phyloP scores from a whole-genome alignment of 2,888 invertebrate genomes.

The Linyphia triangularis region DNA sequence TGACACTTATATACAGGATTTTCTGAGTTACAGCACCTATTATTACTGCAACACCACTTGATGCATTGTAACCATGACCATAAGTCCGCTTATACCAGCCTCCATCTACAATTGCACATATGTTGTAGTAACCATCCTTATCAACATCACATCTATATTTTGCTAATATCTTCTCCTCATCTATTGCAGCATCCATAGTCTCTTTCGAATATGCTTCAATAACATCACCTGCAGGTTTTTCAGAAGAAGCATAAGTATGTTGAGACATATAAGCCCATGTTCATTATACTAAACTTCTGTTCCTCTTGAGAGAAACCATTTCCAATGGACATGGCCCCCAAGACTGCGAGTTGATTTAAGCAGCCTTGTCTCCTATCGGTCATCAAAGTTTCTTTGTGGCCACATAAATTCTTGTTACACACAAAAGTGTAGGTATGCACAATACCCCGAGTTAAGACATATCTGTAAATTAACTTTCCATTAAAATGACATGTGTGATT shows the following conservation, averaged over 20 bases:
- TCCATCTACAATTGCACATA: slow-evolving; percentile 16
- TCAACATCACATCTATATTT: neutral
- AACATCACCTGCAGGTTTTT: neutral
- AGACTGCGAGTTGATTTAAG: slow-evolving; percentile 15
- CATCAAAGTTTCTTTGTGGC: neutral
- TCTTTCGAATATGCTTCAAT: neutral
- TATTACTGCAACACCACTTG: neutral
- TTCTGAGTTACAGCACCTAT: slow-evolving; percentile 1
- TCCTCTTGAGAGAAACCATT: slow-evolving; percentile 38
- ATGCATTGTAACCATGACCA: slow-evolving; percentile 18
- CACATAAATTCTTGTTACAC: neutral
- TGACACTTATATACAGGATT: neutral
- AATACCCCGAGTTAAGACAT: neutral
- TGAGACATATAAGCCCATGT: neutral
- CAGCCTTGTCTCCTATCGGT: neutral
- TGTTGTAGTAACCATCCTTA: neutral
- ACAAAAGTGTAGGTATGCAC: neutral
- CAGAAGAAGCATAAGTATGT: neutral
- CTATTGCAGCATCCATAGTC: neutral
- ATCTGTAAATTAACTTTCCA: neutral
- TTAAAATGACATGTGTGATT: neutral
- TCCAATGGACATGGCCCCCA: slow-evolving; percentile 13
- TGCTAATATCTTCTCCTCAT: neutral
- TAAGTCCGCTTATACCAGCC: slow-evolving; percentile 26
- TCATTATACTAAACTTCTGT: slow-evolving; percentile 29